Conservation (phyloP, 2,797 vertebrate species). For the Tapera naevia region DNA sequence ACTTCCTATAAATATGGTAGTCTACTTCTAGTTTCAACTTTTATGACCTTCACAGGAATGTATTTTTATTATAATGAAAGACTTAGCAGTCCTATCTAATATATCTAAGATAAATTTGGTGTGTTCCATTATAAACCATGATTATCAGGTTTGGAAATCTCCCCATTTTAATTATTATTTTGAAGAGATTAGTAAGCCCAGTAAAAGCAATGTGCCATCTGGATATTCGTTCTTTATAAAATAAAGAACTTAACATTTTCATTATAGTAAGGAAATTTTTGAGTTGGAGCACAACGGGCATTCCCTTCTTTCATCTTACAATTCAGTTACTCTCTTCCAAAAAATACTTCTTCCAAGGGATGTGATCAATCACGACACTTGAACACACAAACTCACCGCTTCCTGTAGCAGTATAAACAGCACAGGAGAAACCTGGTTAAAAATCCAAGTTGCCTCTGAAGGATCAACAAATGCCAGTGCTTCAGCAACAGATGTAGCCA, state of each 20-base stretch:
- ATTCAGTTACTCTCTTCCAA: not conserved
- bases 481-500: not conserved
- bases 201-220: not conserved
- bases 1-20: not conserved
- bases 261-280: not conserved
- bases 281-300: not conserved
- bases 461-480: not conserved
- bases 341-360: not conserved
- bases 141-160: not conserved
- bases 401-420: not conserved
- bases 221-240: not conserved
- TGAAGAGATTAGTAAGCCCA: not conserved
- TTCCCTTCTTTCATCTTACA: not conserved
- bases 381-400: not conserved
- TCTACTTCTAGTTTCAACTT: not conserved
- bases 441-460: not conserved
- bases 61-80: not conserved
- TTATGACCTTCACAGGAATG: slow-evolving; percentile 1
- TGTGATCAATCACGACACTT: not conserved
- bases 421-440: not conserved
- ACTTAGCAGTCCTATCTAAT: not conserved
- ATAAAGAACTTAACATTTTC: not conserved
- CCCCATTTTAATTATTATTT: not conserved
- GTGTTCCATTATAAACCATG: not conserved
- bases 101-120: not conserved